phyloP scores from a whole-genome alignment of 1,140 invertebrate species.

The Leptinotarsa texana region DNA sequence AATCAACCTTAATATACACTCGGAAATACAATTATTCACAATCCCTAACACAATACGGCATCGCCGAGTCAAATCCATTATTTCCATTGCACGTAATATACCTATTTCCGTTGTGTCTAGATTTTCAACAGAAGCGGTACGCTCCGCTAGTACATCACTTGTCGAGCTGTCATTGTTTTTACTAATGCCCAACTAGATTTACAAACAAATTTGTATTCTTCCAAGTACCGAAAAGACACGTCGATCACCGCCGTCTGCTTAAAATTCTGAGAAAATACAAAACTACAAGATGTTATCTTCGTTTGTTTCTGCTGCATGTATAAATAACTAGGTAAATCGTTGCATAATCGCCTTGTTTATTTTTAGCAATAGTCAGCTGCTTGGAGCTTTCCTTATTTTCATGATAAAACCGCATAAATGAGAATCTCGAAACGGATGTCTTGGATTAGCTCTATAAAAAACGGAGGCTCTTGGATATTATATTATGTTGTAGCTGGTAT shows the following conservation, averaged over 20 bases:
- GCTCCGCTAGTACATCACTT: neutral
- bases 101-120: neutral
- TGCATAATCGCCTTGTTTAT: constrained; percentile 5
- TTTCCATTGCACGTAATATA: neutral
- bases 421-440: neutral
- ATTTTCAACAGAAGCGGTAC: neutral
- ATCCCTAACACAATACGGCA: too few relatives aligned
- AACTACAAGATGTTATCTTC: constrained; percentile 1
- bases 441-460: neutral
- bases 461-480: neutral
- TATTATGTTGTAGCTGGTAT: neutral
- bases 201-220: constrained; percentile 6
- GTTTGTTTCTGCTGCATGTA: constrained; percentile 3
- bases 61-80: neutral
- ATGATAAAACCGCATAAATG: constrained; percentile 1
- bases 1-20: too few relatives aligned
- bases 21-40: too few relatives aligned
- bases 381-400: neutral
- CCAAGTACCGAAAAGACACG: neutral
- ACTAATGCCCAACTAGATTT: neutral
- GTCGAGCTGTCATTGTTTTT: neutral
- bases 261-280: neutral
- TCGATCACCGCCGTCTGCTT: neutral
- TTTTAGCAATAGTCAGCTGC: constrained; percentile 1
- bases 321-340: constrained; percentile 5